Evolutionary conservation across 2,113 vertebrate species (phyloP).

Genomic region (Synodontis membranacea): DNA sequence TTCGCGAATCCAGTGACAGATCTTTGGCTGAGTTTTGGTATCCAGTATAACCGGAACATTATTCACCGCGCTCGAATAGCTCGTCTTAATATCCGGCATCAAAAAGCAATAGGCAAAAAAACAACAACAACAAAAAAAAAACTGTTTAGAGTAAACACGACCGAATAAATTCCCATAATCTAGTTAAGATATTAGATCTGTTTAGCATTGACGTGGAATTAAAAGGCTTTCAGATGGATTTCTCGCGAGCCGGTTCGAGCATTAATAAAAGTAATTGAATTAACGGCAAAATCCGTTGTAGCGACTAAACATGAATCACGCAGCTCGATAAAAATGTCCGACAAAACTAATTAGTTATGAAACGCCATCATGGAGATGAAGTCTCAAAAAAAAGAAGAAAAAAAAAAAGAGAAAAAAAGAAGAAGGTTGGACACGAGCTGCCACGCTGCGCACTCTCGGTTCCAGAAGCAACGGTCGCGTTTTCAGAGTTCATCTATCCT

Average conservation of each 20-base stretch:
- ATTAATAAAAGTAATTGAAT: background rate
- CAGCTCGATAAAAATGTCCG: background rate
- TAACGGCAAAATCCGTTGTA: background rate
- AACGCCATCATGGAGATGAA: background rate
- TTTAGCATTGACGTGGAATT: background rate
- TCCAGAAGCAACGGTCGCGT: background rate
- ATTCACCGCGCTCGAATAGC: slow-evolving; percentile 12
- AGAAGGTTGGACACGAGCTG: background rate
- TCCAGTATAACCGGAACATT: slow-evolving; percentile 22
- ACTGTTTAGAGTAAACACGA: background rate
- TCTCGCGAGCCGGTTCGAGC: background rate
- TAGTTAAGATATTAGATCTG: background rate
- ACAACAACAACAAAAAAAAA: no score
- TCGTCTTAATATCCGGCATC: background rate
- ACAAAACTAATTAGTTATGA: background rate
- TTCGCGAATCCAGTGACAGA: slow-evolving; percentile 13
- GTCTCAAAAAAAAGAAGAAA: no score
- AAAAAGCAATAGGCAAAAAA: background rate
- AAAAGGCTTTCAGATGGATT: background rate
- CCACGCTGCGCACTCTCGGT: background rate
- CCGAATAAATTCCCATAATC: background rate
- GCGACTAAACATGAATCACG: background rate
- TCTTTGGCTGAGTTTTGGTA: slow-evolving; percentile 28
- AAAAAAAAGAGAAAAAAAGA: no score
- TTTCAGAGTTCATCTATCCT: no score